phyloP scores from a whole-genome alignment of 1,140 invertebrate genomes.

The Odontomachus brunneus region DNA sequence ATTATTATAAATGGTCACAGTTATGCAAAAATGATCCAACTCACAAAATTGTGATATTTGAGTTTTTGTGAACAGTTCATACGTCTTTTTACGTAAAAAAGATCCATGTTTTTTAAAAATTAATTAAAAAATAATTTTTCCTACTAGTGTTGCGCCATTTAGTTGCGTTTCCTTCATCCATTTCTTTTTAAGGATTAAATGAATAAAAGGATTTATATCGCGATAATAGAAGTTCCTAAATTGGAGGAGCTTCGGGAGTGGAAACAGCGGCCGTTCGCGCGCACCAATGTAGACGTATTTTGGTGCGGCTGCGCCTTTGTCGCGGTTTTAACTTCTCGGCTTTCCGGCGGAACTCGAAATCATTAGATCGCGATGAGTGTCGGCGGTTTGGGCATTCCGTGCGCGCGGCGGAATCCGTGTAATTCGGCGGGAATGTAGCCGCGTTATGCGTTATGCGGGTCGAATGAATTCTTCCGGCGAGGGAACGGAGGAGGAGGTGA shows the following conservation, averaged over 20 bases:
- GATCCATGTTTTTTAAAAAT: no score
- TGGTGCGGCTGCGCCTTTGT: neutral
- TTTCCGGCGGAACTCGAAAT: constrained; percentile 24
- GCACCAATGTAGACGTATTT: neutral
- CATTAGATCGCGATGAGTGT: constrained; percentile 28
- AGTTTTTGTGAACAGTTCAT: no score
- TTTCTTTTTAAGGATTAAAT: no score
- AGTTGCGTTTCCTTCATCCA: no score
- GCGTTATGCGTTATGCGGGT: constrained; percentile 42
- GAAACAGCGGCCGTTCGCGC: neutral
- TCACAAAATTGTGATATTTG: no score
- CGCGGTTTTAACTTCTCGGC: constrained; percentile 13
- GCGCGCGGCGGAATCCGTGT: constrained; percentile 34
- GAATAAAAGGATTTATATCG: no score
- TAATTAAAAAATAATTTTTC: no score
- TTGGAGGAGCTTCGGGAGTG: neutral
- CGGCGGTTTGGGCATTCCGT: constrained; percentile 1
- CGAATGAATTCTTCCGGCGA: constrained; percentile 43
- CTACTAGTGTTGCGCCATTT: no score
- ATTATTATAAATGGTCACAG: no score
- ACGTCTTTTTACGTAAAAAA: no score
- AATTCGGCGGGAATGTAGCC: constrained; percentile 44
- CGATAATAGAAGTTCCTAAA: neutral
- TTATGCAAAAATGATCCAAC: no score
- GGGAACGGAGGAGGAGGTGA: neutral